Conservation (phyloP, 2,113 vertebrate genomes). For the Barbus barbus region DNA sequence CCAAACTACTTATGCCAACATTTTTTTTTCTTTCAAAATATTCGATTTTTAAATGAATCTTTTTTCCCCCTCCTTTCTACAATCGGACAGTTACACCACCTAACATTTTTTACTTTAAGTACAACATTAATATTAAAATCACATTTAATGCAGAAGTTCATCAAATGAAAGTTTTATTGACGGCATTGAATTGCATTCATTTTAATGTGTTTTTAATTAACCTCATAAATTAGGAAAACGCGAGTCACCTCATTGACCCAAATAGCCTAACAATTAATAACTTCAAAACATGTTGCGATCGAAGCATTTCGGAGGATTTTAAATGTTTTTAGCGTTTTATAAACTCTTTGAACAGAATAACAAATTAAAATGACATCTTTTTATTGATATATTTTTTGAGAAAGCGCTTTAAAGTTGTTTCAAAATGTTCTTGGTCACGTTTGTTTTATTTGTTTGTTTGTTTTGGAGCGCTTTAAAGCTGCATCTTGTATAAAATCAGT, state of each 20-base stretch:
- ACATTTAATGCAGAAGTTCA: neutral
- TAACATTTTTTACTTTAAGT: too few relatives aligned
- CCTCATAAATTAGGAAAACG: neutral
- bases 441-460: conserved; percentile 1
- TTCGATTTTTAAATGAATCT: too few relatives aligned
- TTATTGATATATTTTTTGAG: neutral
- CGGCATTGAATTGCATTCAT: neutral
- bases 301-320: neutral
- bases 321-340: neutral
- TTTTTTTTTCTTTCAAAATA: too few relatives aligned
- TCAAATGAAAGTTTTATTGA: neutral
- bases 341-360: neutral
- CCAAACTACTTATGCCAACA: neutral
- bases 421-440: neutral
- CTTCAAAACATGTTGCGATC: neutral
- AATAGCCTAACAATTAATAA: neutral
- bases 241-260: neutral
- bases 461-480: neutral
- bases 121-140: neutral
- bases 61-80: too few relatives aligned
- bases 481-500: neutral
- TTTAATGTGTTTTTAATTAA: neutral
- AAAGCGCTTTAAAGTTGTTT: neutral
- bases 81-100: neutral
- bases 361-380: neutral